Conservation (phyloP, 1,140 invertebrate species). For the Eufriesea mexicana region DNA sequence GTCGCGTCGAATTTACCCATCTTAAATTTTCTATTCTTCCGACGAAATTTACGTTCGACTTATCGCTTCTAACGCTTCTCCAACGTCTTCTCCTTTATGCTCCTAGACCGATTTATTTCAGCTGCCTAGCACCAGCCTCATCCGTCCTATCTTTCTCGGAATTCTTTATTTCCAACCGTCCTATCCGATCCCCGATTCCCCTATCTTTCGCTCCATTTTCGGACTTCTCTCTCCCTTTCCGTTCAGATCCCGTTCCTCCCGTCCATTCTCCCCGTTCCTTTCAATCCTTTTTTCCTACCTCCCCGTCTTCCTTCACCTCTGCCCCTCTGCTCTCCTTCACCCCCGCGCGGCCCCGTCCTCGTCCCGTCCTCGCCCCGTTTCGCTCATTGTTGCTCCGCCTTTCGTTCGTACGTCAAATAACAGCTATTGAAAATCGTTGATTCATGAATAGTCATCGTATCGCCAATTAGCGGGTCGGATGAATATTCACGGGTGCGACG, state of each 20-base stretch:
- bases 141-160: background rate
- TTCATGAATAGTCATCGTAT: slow-evolving; percentile 81
- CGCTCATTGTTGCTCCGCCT: slow-evolving; percentile 33
- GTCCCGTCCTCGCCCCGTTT: background rate
- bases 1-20: background rate
- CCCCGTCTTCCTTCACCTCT: background rate
- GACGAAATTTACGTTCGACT: background rate
- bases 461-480: slow-evolving; percentile 78
- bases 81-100: background rate
- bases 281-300: slow-evolving; percentile 11
- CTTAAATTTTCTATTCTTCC: background rate
- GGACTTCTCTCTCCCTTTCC: slow-evolving; percentile 1
- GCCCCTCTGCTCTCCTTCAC: no score
- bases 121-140: no score
- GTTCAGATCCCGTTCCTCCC: background rate
- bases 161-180: background rate
- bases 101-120: slow-evolving; percentile 12
- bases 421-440: slow-evolving; percentile 80
- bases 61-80: background rate
- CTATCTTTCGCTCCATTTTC: slow-evolving; percentile 14
- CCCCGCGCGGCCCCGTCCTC: background rate
- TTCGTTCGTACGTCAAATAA: slow-evolving; percentile 73
- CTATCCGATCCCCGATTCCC: background rate
- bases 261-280: slow-evolving; percentile 3
- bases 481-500: slow-evolving; percentile 74